phyloP scores from a whole-genome alignment of 2,888 invertebrate genomes.

The Parthenolecanium corni region DNA sequence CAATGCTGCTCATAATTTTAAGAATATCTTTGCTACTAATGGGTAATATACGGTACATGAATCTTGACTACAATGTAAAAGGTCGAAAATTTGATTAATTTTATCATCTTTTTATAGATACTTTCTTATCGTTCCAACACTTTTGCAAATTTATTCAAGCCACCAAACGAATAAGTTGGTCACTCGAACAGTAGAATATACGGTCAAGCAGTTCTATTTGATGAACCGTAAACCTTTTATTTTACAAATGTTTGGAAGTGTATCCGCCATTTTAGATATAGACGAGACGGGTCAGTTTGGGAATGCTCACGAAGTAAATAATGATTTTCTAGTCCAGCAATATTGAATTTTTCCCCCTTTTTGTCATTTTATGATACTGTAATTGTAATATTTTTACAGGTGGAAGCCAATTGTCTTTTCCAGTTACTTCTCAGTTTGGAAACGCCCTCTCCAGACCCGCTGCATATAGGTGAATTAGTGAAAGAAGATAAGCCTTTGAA shows the following conservation, averaged over 20 bases:
- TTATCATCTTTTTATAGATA: conserved; percentile 48
- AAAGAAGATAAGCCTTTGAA: conserved; percentile 84
- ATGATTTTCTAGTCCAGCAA: neutral
- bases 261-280: conserved; percentile 89
- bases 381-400: conserved; percentile 41
- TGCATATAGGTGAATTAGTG: conserved; percentile 82
- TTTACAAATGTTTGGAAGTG: conserved; percentile 97
- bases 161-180: conserved; percentile 94
- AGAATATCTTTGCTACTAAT: conserved; percentile 95
- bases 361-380: neutral
- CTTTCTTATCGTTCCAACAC: conserved; percentile 91
- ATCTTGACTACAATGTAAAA: too few species aligned
- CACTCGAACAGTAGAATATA: conserved; percentile 91
- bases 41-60: conserved; percentile 63
- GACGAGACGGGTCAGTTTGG: conserved; percentile 77
- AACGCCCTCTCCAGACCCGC: conserved; percentile 84
- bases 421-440: conserved; percentile 82
- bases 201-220: conserved; percentile 95
- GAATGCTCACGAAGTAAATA: conserved; percentile 72
- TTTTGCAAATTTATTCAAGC: conserved; percentile 91
- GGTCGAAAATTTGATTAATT: too few species aligned
- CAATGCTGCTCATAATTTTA: conserved; percentile 95
- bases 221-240: conserved; percentile 97
- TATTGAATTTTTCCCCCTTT: neutral
- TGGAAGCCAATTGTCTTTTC: conserved; percentile 83